Evolutionary conservation across 2,888 invertebrate genomes (phyloP).

Genomic region (Dasypolia templi): DNA sequence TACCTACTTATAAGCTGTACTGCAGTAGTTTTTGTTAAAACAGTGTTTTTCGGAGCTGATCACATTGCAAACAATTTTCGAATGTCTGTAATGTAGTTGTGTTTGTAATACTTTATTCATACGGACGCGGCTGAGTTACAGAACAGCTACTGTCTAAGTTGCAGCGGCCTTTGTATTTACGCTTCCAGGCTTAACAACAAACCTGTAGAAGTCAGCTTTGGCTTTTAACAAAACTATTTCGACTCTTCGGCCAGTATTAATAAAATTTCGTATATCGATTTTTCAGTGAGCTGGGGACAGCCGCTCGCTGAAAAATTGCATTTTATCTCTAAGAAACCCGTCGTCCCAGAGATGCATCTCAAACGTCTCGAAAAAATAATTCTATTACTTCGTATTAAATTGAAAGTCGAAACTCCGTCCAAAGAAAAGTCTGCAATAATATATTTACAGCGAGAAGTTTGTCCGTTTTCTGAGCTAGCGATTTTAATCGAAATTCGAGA

Average conservation of each 20-base stretch:
- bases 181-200: constrained; percentile 4
- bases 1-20: too few species aligned
- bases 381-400: constrained; percentile 55
- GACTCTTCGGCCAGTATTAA: neutral
- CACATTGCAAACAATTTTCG: too few species aligned
- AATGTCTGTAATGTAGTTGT: too few species aligned
- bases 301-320: constrained; percentile 6
- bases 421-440: constrained; percentile 53
- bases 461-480: constrained; percentile 63
- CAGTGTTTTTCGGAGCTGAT: too few species aligned
- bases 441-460: constrained; percentile 64
- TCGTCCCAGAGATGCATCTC: constrained; percentile 32
- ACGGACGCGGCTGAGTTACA: too few species aligned
- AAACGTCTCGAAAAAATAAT: constrained; percentile 56
- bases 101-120: too few species aligned
- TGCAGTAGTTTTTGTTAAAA: too few species aligned
- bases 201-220: neutral
- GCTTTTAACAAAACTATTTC: constrained; percentile 15
- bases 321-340: constrained; percentile 18
- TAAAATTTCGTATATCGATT: too few species aligned
- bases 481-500: constrained; percentile 68
- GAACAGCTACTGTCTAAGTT: too few species aligned
- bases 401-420: constrained; percentile 50
- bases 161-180: too few species aligned
- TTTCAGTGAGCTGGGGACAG: too few species aligned